phyloP scores from a whole-genome alignment of 37 sponge, comb jelly and placozoan genomes.

The Chondrosia reniformis region DNA sequence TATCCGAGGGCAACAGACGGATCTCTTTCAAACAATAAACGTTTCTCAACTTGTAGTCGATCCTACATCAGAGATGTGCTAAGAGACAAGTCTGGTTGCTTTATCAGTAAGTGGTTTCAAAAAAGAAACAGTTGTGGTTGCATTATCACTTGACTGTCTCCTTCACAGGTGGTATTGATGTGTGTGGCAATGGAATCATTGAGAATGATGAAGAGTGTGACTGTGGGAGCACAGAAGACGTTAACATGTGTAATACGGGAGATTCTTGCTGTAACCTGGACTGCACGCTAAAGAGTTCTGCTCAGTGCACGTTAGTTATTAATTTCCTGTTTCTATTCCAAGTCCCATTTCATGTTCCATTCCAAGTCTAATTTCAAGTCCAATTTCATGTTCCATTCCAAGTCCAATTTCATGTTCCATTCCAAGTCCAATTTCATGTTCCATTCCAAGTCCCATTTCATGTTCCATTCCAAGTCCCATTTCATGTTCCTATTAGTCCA shows the following conservation, averaged over 20 bases:
- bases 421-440: no score
- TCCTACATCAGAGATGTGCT: slow-evolving; percentile 61
- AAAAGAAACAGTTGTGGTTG: slow-evolving; percentile 42
- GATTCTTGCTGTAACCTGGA: slow-evolving; percentile 1
- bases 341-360: no score
- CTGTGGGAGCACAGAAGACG: slow-evolving; percentile 30
- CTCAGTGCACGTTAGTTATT: background rate
- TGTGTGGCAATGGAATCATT: slow-evolving; percentile 78
- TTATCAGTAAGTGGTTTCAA: slow-evolving; percentile 22
- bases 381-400: no score
- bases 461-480: no score
- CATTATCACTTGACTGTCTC: slow-evolving; percentile 23
- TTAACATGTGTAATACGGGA: slow-evolving; percentile 11
- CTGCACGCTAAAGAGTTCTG: background rate
- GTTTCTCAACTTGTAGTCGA: slow-evolving; percentile 82
- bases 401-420: no score
- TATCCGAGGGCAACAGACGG: slow-evolving; percentile 87
- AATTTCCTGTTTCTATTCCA: background rate
- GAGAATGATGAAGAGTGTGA: slow-evolving; percentile 62
- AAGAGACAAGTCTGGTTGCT: slow-evolving; percentile 48
- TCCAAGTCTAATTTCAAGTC: no score
- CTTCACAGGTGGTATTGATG: slow-evolving; percentile 41
- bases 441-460: no score
- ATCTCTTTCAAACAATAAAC: slow-evolving; percentile 75
- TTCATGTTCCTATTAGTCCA: no score